Base-by-base conservation (phyloP, 2,888 invertebrate genomes). In the Xestia xanthographa region DNA sequence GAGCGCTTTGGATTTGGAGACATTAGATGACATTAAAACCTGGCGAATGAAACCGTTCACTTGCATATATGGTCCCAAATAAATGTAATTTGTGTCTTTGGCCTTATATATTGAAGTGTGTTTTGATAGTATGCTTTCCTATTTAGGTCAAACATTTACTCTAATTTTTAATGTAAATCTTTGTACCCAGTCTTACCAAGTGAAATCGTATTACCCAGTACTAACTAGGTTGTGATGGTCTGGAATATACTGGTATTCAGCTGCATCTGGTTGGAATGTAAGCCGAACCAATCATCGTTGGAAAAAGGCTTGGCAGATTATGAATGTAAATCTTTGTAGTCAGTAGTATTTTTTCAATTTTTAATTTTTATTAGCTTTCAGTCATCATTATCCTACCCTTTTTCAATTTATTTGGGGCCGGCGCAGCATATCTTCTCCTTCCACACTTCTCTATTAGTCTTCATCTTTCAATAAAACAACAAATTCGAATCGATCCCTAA, bases 1-100 rank as follows among this genome's bases (percentile, higher is more conserved):
- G 53, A 56, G 14, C 50, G 5, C 45, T 82, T 20, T 48, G 53
- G 22, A 62, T 66, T 75, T 22, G n/a, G 45, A 76, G 53, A 53
- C 38, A 17, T 76, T 34, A 14, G 2, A 66, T 34, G 41, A 38
- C 73, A 53, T 53, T 73, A 62, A 26, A 34, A 38, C 22, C 11
- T 45, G 8, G 6, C 0, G 4, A 58, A 14, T 11, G 56, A n/a
- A 38, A 29, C 66, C 22, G 20, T 72, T 72, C 29, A 29, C 14
- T n/a, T n/a, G 17, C 41, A 53, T 34, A 43, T 58, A 12, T 34
- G 26, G 20, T 29, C 17, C 5, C 20, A 41, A 8, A 29, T 76
- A 4, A 45, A 66, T 79, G 26, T n/a, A 6, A 56, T 41, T 41
- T 58, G 20, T 58, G 26, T 53, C 4, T 22, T 12, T 56, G 38